Conservation (phyloP, 2,797 vertebrate species). For the Nothura maculosa region DNA sequence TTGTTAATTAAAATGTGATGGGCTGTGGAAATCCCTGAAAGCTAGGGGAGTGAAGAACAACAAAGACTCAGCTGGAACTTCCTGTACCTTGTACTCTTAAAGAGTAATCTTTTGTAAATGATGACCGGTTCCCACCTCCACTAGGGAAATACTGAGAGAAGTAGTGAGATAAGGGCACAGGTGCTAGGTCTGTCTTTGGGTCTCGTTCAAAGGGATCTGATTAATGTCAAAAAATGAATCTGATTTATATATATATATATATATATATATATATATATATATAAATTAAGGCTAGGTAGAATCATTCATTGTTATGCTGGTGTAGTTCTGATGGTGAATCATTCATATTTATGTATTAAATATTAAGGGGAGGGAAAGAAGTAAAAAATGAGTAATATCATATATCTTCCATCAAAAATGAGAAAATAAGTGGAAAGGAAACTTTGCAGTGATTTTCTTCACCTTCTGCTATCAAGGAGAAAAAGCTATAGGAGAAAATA, state of each 20-base stretch:
- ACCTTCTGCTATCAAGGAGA: neutral
- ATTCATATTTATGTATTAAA: neutral
- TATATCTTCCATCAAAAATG: neutral
- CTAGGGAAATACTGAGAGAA: neutral
- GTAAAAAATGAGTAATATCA: neutral
- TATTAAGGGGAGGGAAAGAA: neutral
- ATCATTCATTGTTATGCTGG: neutral
- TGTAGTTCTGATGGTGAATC: neutral
- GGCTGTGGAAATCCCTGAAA: neutral
- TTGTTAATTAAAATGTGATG: neutral
- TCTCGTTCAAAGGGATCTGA: neutral
- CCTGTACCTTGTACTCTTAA: neutral
- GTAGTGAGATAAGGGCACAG: neutral
- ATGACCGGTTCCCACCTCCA: neutral
- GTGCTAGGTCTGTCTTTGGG: neutral
- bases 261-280: neutral
- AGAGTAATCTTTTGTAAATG: neutral
- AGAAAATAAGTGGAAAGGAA: neutral
- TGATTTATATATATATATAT: neutral
- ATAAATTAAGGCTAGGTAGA: neutral
- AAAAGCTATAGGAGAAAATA: neutral
- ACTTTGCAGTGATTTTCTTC: neutral
- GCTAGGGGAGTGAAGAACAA: neutral
- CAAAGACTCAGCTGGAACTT: neutral
- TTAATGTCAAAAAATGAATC: neutral